A percentile compares a stretch with the other conserved stretches of the same genome.
Conservation (phyloP, 2,113 vertebrate genomes). For the Porphyrio hochstetteri region DNA sequence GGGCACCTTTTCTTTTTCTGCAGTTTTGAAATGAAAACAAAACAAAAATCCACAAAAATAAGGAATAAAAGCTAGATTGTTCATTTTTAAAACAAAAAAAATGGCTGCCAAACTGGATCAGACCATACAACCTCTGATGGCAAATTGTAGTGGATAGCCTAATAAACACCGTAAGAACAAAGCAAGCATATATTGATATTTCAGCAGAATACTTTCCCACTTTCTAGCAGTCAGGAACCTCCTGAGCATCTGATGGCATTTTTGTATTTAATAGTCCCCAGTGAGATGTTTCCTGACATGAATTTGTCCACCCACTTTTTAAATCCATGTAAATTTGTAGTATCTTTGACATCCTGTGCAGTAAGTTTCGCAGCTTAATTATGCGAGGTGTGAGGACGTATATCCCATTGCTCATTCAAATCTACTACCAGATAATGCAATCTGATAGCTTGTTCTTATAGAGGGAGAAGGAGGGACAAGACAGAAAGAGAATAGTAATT, state of each 20-base stretch:
- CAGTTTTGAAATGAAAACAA: background rate
- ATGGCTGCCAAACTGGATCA: background rate
- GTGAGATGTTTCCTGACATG: background rate
- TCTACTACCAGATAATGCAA: background rate
- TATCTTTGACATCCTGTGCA: background rate
- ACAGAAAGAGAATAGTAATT: background rate
- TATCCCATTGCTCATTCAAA: background rate
- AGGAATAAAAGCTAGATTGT: background rate
- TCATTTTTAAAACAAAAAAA: background rate
- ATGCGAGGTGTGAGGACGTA: background rate
- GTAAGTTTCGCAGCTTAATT: background rate
- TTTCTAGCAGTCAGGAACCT: background rate
- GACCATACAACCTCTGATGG: background rate
- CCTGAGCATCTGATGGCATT: background rate
- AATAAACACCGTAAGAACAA: background rate
- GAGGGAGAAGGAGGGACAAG: background rate
- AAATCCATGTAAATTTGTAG: slow-evolving; percentile 8
- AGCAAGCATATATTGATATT: background rate
- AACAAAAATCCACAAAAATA: background rate
- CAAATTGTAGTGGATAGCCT: background rate
- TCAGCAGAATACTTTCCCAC: background rate
- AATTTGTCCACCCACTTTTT: background rate
- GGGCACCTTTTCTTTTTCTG: background rate
- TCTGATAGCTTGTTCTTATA: background rate
- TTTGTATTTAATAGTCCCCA: background rate